These are phyloP conservation scores for Parnassius orleans DNA, from an alignment of 2,888 invertebrate genomes.

Conservation along the genomic window DNA sequence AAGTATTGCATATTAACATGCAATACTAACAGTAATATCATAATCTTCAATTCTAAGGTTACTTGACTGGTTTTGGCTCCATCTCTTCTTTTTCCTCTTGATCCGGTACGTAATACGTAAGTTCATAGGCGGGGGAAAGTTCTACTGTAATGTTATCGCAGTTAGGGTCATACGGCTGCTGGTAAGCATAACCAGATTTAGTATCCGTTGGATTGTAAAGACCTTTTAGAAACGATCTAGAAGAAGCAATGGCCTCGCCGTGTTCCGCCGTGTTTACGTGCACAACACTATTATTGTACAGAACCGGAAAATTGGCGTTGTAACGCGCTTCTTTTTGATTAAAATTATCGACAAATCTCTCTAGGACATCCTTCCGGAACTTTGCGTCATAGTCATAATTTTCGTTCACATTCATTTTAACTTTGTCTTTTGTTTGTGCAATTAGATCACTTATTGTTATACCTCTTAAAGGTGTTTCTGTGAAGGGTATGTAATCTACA, in stretches of 20 bases:
- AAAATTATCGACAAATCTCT: constrained; percentile 63
- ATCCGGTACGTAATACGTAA: constrained; percentile 70
- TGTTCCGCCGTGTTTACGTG: constrained; percentile 43
- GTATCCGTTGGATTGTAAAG: constrained; percentile 38
- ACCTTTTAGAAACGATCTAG: constrained; percentile 55
- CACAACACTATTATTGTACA: constrained; percentile 64
- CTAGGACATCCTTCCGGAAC: constrained; percentile 57
- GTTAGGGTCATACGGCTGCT: constrained; percentile 45
- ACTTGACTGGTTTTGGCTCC: constrained; percentile 39
- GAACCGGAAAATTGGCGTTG: constrained; percentile 61
- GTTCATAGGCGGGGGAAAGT: constrained; percentile 66
- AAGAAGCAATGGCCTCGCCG: constrained; percentile 46
- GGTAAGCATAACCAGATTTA: constrained; percentile 19
- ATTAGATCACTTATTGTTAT: constrained; percentile 39
- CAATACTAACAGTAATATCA: background rate
- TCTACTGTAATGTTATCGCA: constrained; percentile 60
- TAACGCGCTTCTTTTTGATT: constrained; percentile 63
- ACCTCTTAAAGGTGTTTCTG: constrained; percentile 41
- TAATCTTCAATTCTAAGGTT: constrained; percentile 31
- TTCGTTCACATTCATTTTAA: constrained; percentile 35
- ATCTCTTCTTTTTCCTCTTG: constrained; percentile 59
- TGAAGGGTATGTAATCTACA: constrained; percentile 39
- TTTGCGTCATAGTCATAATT: constrained; percentile 59
- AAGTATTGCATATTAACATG: constrained; percentile 44
- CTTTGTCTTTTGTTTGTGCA: constrained; percentile 30